Evolutionary conservation across 2,113 vertebrate genomes (phyloP).

Genomic region (Proterorhinus semilunaris): DNA sequence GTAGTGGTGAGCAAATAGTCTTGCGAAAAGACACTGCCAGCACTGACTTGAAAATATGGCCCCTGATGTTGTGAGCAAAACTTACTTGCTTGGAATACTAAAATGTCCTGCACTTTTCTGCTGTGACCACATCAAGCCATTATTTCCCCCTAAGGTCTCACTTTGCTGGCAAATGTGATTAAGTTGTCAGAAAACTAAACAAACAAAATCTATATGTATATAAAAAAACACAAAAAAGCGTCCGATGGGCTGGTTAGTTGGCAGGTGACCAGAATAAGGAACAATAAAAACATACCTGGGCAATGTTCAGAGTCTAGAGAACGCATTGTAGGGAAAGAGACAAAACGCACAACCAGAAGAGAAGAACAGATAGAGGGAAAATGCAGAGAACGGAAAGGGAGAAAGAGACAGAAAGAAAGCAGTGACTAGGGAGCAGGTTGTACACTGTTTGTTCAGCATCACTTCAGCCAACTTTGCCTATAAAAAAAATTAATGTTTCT

Average conservation of each 20-base stretch:
- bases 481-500: background rate
- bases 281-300: slow-evolving; percentile 93
- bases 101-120: slow-evolving; percentile 19
- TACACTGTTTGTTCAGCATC: slow-evolving; percentile 59
- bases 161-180: slow-evolving; percentile 11
- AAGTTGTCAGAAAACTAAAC: slow-evolving; percentile 22
- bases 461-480: slow-evolving; percentile 49
- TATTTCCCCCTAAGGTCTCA: slow-evolving; percentile 5
- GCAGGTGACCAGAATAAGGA: slow-evolving; percentile 63
- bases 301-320: slow-evolving; percentile 99
- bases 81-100: background rate
- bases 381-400: slow-evolving; percentile 25
- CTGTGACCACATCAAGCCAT: slow-evolving; percentile 89
- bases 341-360: slow-evolving; percentile 67
- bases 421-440: slow-evolving; percentile 69
- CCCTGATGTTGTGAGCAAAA: background rate
- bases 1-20: too few species aligned
- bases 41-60: too few species aligned
- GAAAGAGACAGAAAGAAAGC: slow-evolving; percentile 59
- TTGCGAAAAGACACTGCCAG: too few species aligned
- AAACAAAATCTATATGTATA: too few species aligned
- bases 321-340: slow-evolving; percentile 64
- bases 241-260: slow-evolving; percentile 90
- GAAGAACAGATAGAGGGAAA: slow-evolving; percentile 14
- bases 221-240: slow-evolving; percentile 14